Base-by-base conservation (phyloP, 2,797 vertebrate genomes). In the Limosa lapponica region DNA sequence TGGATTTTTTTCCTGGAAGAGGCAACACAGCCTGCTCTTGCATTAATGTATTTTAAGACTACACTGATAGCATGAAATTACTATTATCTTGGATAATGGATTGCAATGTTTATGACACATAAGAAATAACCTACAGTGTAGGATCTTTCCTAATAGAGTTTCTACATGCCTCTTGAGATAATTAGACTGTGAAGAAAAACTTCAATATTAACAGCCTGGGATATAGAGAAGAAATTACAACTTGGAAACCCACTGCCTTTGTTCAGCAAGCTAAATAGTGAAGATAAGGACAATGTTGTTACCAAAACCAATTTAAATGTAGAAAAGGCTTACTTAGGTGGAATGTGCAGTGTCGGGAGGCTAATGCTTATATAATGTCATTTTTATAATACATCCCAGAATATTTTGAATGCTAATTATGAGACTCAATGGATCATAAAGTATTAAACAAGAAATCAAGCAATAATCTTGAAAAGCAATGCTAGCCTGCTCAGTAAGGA, bases 111-210 rank as follows among this genome's bases (percentile, higher is more conserved):
- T 72, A 54, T 51, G 69, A 71, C 80, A 86, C 37, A 51, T 36
- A 64, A 70, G 27, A 88, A 86, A 93, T 88, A 89, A 90, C 17
- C 41, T 88, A 5, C 4, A 22, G 43, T 57, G 69, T 66, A 93
- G 49, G 65, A 54, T 89, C 41, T 90, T 91, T 66, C 82, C 85
- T 79, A 90, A 66, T 27, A 58, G 65, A 64, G 39, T 87, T 91
- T 87, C 54, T 82, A 62, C 37, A 80, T 91, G 67, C 61, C 79
- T 89, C 34, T 71, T 87, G 41, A 81, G 13, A 59, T 77, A 91
- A 91, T 61, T 73, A 82, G 75, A 74, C n/a, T 79, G 32, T 62
- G 41, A 96, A 95, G 51, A 70, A 95, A 93, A 96, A 87, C 27
- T 51, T 82, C 39, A 15, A 20, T 91, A 72, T 91, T 85, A 95